Base-by-base conservation (phyloP, 2,888 invertebrate genomes). In the Drosophila parthenogenetica region DNA sequence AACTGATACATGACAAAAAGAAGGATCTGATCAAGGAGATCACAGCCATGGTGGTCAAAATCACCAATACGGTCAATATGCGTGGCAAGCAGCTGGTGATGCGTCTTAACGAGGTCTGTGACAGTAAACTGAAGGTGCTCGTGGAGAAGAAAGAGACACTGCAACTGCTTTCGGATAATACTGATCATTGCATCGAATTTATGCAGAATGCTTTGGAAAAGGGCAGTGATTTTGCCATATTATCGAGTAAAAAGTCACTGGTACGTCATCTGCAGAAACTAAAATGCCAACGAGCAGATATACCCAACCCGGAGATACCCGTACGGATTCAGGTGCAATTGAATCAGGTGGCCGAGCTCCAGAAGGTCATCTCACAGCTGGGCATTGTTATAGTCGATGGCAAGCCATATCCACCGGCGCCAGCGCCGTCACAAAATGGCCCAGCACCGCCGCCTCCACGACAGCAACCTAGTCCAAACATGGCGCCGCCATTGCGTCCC, bases 281-380 rank as follows among this genome's bases (percentile, higher is more conserved):
- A 87, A 97, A 97, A 93, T 95, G 95, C 86, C 95, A 96, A 72
- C 94, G 97, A 83, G 97, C 97, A 2, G 97, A 97, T 93, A 97
- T 97, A 90, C 97, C 97, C 76, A 97, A 97, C 94, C 97, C 97
- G 16, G 97, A 97, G 93, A 96, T 97, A 81, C 97, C 97, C 37
- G 96, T 97, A 76, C 94, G 97, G 88, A 96, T 97, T 91, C 94
- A 95, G 91, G 93, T 97, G 66, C 95, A 95, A 37, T 93, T 96
- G 73, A 96, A 96, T 91, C 96, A 96, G 93, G 95, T 97, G 85
- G 95, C 96, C 53, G 97, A 97, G 90, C 93, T 97, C 61, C 94
- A 96, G 82, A 95, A 96, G 93, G 96, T 96, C 73, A 94, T 97
- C 81, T 95, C 95, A 49, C 95, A 95, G 54, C 95, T 97, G 90